phyloP scores from a whole-genome alignment of 2,113 vertebrate species.

The Chrysochloris asiatica region DNA sequence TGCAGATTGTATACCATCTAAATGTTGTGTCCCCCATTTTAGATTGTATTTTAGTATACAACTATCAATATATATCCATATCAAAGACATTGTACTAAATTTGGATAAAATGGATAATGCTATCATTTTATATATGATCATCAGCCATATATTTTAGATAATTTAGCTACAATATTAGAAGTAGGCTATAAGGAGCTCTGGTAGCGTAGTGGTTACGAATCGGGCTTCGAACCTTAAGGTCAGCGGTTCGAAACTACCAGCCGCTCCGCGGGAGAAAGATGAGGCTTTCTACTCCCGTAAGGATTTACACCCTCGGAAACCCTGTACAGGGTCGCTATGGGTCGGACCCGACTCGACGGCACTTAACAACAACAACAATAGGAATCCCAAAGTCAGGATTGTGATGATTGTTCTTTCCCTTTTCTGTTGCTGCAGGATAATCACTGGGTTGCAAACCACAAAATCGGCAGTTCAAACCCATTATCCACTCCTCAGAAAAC shows the following conservation, averaged over 20 bases:
- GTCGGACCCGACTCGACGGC: too few relatives aligned
- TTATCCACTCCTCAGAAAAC: too few relatives aligned
- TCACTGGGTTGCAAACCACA: too few relatives aligned
- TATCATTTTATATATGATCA: background rate
- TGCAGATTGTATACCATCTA: background rate
- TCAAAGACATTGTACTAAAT: background rate
- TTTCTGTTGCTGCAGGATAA: background rate
- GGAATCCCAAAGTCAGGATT: background rate
- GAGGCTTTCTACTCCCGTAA: too few relatives aligned
- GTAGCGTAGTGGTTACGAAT: too few relatives aligned
- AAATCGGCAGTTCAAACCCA: too few relatives aligned
- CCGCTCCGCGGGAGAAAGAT: too few relatives aligned
- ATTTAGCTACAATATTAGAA: background rate
- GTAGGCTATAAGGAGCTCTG: background rate
- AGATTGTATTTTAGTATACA: background rate
- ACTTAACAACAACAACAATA: too few relatives aligned
- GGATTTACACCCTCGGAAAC: too few relatives aligned
- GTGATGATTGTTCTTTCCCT: background rate
- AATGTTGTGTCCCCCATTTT: background rate
- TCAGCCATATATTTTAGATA: background rate
- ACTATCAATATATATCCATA: background rate
- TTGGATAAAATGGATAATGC: background rate
- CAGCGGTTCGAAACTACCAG: too few relatives aligned
- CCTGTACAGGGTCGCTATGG: too few relatives aligned
- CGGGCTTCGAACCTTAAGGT: too few relatives aligned